These are phyloP conservation scores for Beris morrisii DNA, from an alignment of 2,888 invertebrate species.

Conservation along the genomic window DNA sequence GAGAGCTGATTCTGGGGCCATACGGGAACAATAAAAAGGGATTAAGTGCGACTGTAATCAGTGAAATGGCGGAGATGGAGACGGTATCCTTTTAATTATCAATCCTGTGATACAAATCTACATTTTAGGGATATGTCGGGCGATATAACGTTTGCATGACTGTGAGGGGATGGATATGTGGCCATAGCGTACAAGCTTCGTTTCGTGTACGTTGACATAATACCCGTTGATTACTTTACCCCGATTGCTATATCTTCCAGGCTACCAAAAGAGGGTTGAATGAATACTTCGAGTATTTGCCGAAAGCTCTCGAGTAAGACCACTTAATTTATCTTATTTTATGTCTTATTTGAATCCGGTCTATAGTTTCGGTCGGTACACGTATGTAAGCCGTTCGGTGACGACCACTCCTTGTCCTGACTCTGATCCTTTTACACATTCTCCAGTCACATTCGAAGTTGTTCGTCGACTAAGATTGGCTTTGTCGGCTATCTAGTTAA, in stretches of 20 bases:
- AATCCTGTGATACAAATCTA: conserved; percentile 34
- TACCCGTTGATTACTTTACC: conserved; percentile 26
- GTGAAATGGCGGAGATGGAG: conserved; percentile 23
- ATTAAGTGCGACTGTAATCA: conserved; percentile 37
- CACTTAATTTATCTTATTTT: conserved; percentile 40
- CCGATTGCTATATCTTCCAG: conserved; percentile 5
- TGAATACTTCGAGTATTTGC: conserved; percentile 13
- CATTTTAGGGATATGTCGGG: conserved; percentile 10
- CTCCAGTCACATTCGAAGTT: background rate
- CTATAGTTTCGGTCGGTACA: conserved; percentile 5
- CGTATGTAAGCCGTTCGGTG: conserved; percentile 4
- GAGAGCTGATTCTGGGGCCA: conserved; percentile 26
- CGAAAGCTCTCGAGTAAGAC: conserved; percentile 35
- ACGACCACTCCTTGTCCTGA: background rate
- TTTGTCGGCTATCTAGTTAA: conserved; percentile 10
- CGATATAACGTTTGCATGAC: too few relatives aligned
- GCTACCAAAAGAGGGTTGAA: conserved; percentile 4
- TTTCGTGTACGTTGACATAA: conserved; percentile 9
- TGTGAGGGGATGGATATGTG: too few relatives aligned
- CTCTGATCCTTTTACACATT: background rate
- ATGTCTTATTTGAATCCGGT: conserved; percentile 37
- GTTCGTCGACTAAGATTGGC: conserved; percentile 4
- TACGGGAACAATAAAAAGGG: conserved; percentile 38
- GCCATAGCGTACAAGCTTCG: conserved; percentile 10
- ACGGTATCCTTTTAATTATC: conserved; percentile 37